A percentile compares a stretch with the other conserved stretches of the same genome.
These are phyloP conservation scores for Nannoperca australis DNA, from an alignment of 2,797 vertebrate species.

Conservation along the genomic window DNA sequence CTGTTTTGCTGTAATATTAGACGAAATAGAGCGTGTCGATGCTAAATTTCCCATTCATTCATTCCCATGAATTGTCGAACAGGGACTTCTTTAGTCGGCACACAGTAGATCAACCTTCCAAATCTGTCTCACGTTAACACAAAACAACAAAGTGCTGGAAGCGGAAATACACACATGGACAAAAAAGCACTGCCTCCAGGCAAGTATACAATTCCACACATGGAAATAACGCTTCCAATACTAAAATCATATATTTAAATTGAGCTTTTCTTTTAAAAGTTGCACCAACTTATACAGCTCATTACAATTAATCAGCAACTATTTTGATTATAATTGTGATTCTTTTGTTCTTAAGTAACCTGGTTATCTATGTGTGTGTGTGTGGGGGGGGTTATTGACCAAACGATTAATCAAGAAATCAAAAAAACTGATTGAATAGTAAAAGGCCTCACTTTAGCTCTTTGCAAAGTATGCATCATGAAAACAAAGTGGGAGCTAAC, in stretches of 20 bases:
- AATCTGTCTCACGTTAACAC: neutral
- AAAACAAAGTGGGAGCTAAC: too few relatives aligned
- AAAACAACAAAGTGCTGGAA: neutral
- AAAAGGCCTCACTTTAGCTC: too few relatives aligned
- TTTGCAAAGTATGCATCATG: too few relatives aligned
- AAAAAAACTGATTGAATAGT: too few relatives aligned
- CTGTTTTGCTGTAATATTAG: neutral
- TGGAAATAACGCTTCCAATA: neutral
- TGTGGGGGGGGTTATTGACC: too few relatives aligned
- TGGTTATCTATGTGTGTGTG: too few relatives aligned
- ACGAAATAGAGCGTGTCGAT: neutral
- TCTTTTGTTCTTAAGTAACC: too few relatives aligned
- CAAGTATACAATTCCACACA: neutral
- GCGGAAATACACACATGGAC: neutral
- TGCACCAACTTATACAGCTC: neutral
- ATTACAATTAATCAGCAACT: neutral
- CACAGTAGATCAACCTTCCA: neutral
- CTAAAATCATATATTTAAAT: neutral
- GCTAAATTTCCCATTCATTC: neutral
- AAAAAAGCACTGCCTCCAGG: too few relatives aligned
- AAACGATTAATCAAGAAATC: too few relatives aligned
- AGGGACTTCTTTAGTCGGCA: too few relatives aligned
- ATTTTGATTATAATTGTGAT: neutral
- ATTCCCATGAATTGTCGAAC: neutral
- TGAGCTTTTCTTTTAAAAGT: neutral